Evolutionary conservation across 2,113 vertebrate genomes (phyloP), one percentile per base, ranked within the genome.

Genomic region (Nyctereutes procyonoides): DNA sequence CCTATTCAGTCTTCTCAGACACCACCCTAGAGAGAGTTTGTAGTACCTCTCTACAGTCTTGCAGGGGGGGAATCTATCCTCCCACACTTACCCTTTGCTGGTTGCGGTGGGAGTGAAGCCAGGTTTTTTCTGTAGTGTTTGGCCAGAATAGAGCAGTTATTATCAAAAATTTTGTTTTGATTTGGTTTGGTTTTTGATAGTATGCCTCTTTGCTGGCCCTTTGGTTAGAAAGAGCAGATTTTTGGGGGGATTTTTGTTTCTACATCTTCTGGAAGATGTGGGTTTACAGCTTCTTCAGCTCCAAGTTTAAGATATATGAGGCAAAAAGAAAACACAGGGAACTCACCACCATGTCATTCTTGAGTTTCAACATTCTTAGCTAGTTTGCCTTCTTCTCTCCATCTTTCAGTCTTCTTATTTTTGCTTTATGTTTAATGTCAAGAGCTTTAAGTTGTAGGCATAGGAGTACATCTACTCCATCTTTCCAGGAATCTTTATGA

Each of bases 401-500:
- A 77, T 30, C 19, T 30, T 86, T 79, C 9, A 60, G 10, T 56
- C 19, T 73, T 67, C 24, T 48, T 63, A 35, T 38, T 3, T 15
- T 60, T 77, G 30, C 9, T 74, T 77, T 63, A 43, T 62, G 19
- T 84, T n/a, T 43, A 86, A 58, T 92, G 12, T 35, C 38, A 14
- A 22, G 8, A 3, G 15, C 3, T 93, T 90, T 88, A 4, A 22
- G 5, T 30, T 84, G 20, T 62, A 24, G 2, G 74, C n/a, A 69
- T 1, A 81, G 24, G 43, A 74, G 20, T 90, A 67, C 0, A 48
- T 67, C 38, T 93, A 55, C 1, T 92, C 24, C 22, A 67, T 77
- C 30, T 86, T 74, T 89, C 38, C 87, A 30, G 28, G 74, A 94
- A 48, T 81, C 17, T 35, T 11, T 58, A 58, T 76, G 32, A 90